Conservation (phyloP, 1,140 invertebrate genomes). For the Trachymyrmex septentrionalis region DNA sequence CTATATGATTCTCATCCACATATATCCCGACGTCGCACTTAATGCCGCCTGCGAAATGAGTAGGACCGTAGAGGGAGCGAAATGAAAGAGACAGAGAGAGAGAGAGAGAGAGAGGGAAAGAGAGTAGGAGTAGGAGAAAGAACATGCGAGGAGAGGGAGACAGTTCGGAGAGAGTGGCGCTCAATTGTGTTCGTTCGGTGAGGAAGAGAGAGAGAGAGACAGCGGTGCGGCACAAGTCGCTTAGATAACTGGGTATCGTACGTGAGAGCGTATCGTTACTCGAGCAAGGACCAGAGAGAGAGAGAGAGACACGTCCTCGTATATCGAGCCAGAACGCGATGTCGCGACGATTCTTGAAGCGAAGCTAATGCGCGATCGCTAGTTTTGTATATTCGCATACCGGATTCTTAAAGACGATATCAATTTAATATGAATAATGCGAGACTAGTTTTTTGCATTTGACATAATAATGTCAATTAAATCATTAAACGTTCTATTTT, state of each 20-base stretch:
- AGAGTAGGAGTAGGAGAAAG: conserved; percentile 30
- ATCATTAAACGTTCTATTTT: not conserved
- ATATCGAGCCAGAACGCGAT: conserved; percentile 40
- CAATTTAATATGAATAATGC: not conserved
- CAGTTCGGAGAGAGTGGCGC: not conserved
- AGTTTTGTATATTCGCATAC: conserved; percentile 6
- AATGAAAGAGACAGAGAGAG: not conserved
- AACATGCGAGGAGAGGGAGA: not conserved
- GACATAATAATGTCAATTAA: conserved; percentile 5
- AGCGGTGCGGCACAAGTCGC: conserved; percentile 37
- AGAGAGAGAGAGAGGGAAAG: conserved; percentile 28
- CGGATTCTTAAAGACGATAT: conserved; percentile 20
- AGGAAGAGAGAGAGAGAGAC: conserved; percentile 57
- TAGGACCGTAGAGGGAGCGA: conserved; percentile 31
- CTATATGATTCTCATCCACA: conserved; percentile 75
- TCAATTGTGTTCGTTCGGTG: conserved; percentile 31
- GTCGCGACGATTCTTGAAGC: conserved; percentile 33
- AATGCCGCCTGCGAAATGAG: conserved; percentile 79
- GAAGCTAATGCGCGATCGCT: conserved; percentile 32
- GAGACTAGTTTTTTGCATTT: not conserved
- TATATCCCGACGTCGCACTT: conserved; percentile 78
- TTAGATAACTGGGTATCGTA: conserved; percentile 62
- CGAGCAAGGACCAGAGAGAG: conserved; percentile 7
- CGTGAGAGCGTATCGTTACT: conserved; percentile 54
- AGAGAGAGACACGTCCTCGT: conserved; percentile 32